Base-by-base conservation (phyloP, 2,797 vertebrate species). In the Xyrichtys novacula region DNA sequence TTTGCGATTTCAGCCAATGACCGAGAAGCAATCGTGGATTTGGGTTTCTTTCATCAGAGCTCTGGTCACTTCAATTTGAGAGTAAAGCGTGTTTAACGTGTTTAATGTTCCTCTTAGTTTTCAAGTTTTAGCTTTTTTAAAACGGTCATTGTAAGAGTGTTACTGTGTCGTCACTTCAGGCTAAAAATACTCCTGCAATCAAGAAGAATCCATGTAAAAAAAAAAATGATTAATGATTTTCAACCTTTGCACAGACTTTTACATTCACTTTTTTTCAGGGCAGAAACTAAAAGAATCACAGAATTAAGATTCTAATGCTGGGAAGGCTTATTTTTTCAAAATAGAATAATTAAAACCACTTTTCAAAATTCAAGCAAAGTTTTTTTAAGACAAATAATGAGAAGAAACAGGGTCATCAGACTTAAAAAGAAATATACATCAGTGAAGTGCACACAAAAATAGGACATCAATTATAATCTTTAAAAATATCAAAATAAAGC, bases 1-100 rank as follows among this genome's bases (percentile, higher is more conserved):
- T 76, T 81, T 79, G 68, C 72, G 36, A 61, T 85, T 84, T 86
- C 54, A 48, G 71, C 38, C 71, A 57, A 44, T 52, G 60, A 64
- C 67, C 49, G 39, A 57, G 66, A 61, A n/a, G 67, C 36, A 29
- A 29, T 29, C 28, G 55, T 39, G 17, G 43, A 10, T 47, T 57
- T 56, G 17, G 47, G 23, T 29, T 80, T 44, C 40, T 74, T 49
- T 48, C 29, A 14, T 49, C 43, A 11, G 43, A n/a, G 56, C 57
- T 60, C 34, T 17, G 29, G 39, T 55, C 65, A 36, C 64, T 50
- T 65, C 63, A 68, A 26, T 15, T 20, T 15, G 55, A 81, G 60
- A 56, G 59, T 43, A 59, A 70, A 68, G 65, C 64, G 55, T 54
- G 56, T 76, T 76, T 61, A 69, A 74, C 17, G 54, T 19, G 47